Evolutionary conservation across 2,113 vertebrate species (phyloP).

Genomic region (Struthidea cinerea): DNA sequence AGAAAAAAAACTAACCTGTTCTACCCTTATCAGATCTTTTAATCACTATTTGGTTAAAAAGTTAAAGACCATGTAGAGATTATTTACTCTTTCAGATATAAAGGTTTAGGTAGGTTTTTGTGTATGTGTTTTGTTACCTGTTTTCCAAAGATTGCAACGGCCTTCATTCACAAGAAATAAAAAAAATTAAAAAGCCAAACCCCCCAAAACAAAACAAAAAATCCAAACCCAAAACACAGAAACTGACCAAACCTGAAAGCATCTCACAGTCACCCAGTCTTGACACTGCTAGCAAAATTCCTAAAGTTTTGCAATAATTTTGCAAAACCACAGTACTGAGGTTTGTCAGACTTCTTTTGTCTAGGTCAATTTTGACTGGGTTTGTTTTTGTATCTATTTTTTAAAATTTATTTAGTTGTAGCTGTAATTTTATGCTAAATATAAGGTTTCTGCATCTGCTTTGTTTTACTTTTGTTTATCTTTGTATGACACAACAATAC

Average conservation of each 20-base stretch:
- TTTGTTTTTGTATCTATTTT: background rate
- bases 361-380: background rate
- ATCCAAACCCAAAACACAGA: rapidly evolving
- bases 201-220: background rate
- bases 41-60: background rate
- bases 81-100: background rate
- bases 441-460: background rate
- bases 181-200: background rate
- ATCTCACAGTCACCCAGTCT: background rate
- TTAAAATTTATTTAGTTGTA: background rate
- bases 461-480: background rate
- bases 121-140: background rate
- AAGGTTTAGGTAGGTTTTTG: background rate
- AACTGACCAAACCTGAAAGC: background rate
- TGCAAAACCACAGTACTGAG: background rate
- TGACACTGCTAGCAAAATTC: background rate
- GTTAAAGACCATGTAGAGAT: background rate
- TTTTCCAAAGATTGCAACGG: background rate
- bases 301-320: background rate
- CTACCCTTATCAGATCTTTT: background rate
- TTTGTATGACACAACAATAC: background rate
- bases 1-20: background rate
- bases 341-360: background rate
- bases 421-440: background rate
- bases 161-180: background rate